Evolutionary conservation across 64 coral and sea anemone genomes (phyloP).

Genomic region (Catalaphyllia jardinei): DNA sequence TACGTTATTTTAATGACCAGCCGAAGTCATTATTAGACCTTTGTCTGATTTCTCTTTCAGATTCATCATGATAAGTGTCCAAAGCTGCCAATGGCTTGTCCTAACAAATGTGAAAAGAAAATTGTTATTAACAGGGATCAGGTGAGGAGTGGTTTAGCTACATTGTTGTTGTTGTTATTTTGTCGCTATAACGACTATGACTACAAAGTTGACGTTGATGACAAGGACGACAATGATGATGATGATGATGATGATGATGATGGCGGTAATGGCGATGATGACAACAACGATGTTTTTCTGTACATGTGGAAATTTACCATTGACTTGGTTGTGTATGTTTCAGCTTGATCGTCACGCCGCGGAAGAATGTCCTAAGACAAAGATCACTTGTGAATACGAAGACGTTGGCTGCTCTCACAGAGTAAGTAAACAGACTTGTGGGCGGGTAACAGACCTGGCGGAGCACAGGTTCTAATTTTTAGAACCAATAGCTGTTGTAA

Average conservation of each 20-base stretch:
- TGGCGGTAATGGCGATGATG: neutral
- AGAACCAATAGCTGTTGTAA: too few relatives aligned
- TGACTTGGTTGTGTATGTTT: neutral
- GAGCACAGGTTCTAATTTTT: too few relatives aligned
- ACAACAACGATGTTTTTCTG: neutral
- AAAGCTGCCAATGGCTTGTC: slow-evolving; percentile 77
- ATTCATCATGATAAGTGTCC: slow-evolving; percentile 63
- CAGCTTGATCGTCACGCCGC: slow-evolving; percentile 86
- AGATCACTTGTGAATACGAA: slow-evolving; percentile 81
- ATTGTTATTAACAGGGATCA: slow-evolving; percentile 66
- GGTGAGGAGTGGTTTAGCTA: slow-evolving; percentile 57
- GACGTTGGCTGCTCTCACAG: slow-evolving; percentile 80
- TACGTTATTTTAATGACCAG: too few relatives aligned
- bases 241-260: neutral
- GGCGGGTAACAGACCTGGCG: neutral
- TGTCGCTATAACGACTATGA: neutral
- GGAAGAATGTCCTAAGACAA: slow-evolving; percentile 74
- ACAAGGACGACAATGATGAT: neutral
- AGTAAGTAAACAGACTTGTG: slow-evolving; percentile 11
- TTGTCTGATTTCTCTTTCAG: neutral
- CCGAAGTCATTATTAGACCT: too few relatives aligned
- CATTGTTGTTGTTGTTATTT: neutral
- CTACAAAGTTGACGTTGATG: neutral
- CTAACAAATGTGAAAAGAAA: slow-evolving; percentile 88
- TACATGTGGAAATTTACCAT: neutral